Conservation (phyloP, 1,140 invertebrate species). For the Megalonaias nervosa region DNA sequence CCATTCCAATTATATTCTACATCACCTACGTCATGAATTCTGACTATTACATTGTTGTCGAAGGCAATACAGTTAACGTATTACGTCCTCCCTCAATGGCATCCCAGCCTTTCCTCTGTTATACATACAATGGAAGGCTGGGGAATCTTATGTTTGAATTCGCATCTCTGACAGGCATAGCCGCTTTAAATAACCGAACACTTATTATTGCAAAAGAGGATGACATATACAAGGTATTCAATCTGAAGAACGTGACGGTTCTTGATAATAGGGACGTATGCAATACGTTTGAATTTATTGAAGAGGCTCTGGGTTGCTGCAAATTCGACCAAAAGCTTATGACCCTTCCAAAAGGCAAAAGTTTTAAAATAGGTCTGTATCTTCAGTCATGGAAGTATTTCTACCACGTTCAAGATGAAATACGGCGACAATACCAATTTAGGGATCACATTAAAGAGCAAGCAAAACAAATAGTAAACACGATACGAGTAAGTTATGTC, state of each 20-base stretch:
- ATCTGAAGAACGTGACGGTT: too few relatives aligned
- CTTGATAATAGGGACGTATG: constrained; percentile 11
- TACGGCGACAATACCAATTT: constrained; percentile 47
- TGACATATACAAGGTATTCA: constrained; percentile 1
- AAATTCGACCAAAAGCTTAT: constrained; percentile 31
- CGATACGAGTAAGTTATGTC: not conserved
- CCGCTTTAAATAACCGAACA: constrained; percentile 26
- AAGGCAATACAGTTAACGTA: too few relatives aligned
- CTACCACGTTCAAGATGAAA: constrained; percentile 30
- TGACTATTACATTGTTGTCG: too few relatives aligned
- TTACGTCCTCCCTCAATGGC: too few relatives aligned
- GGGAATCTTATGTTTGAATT: constrained; percentile 53
- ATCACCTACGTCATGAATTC: too few relatives aligned
- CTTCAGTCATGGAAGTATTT: constrained; percentile 64
- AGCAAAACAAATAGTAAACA: constrained; percentile 15
- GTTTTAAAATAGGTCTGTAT: constrained; percentile 42
- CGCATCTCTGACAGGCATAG: constrained; percentile 46
- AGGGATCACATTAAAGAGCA: constrained; percentile 10
- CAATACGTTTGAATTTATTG: constrained; percentile 7
- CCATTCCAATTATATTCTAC: too few relatives aligned
- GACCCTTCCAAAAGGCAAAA: constrained; percentile 28
- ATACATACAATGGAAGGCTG: constrained; percentile 40
- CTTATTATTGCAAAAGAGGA: constrained; percentile 26
- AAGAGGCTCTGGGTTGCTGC: constrained; percentile 25
- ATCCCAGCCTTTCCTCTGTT: not conserved